Base-by-base conservation (phyloP, 2,888 invertebrate genomes). In the Calameuta pallipes region DNA sequence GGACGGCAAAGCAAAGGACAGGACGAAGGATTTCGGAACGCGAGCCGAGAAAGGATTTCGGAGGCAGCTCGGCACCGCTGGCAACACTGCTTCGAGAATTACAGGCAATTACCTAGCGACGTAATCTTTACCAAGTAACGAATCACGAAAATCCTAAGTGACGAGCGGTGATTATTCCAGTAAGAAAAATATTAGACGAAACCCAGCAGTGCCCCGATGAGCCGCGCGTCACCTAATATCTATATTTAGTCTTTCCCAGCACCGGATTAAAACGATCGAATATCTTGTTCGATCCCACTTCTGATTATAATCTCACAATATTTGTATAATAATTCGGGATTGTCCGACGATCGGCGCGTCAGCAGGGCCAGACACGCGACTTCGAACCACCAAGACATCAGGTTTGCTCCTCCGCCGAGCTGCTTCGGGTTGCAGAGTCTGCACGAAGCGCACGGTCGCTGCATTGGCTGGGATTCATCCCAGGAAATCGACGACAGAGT, bases 231-330 rank as follows among this genome's bases (percentile, higher is more conserved):
- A 41, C 13, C 4, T 6, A 15, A 15, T 1, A 41, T 4, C 41
- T 15, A 41, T 41, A 33, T 33, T 15, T 15, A 41, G 41, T 15
- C 41, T 41, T 11, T 4, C 37, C n/a, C 35, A n/a, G 34, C 74
- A 3, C 4, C 13, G 37, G 35, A 36, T 74, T 15, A 74, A 15
- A 13, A 35, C 74, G 74, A 74, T 34, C 74, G 74, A 35, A n/a
- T 12, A 23, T 74, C 34, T 74, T 34, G 23, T 74, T 74, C 11
- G 35, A 33, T 74, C 74, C 12, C 15, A n/a, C 36, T 35, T 74
- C 74, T 78, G 78, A 78, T 78, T 78, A 78, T 78, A 78, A 78
- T 78, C 78, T 78, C 75, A 78, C 75, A 78, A 78, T 78, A 78
- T 78, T 78, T 78, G 75, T 75, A 76, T 75, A 68, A 75, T 78